A percentile compares a stretch with the other conserved stretches of the same genome.
Conservation (phyloP, 2,113 vertebrate genomes). For the Sphyrna mokarran region DNA sequence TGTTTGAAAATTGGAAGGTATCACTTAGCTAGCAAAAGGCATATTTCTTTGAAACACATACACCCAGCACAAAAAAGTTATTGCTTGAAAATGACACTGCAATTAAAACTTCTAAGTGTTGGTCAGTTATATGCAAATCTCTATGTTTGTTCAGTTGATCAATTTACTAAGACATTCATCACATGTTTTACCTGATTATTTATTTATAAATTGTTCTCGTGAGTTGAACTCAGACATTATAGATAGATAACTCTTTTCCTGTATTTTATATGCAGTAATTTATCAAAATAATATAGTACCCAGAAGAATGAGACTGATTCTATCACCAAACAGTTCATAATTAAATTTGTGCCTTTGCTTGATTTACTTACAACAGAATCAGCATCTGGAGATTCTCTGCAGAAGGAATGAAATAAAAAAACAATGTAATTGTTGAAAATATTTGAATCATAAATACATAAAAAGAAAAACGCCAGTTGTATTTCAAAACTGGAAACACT, state of each 20-base stretch:
- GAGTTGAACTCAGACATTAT: neutral
- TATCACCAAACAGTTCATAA: slow-evolving; percentile 38
- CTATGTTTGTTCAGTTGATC: neutral
- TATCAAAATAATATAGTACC: neutral
- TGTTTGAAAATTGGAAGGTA: neutral
- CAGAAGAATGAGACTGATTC: slow-evolving; percentile 31
- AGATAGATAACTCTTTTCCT: neutral
- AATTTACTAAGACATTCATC: neutral
- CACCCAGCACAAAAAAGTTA: neutral
- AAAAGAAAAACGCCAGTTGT: slow-evolving; percentile 36
- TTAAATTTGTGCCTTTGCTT: slow-evolving; percentile 12
- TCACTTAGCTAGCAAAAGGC: neutral
- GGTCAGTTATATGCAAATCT: neutral
- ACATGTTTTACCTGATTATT: neutral
- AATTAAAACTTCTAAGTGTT: neutral
- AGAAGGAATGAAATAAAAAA: slow-evolving; percentile 4
- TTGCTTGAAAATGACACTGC: neutral
- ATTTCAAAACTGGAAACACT: neutral
- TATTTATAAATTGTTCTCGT: neutral
- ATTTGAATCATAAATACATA: slow-evolving; percentile 40
- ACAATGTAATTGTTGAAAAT: neutral
- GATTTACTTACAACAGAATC: slow-evolving; percentile 84
- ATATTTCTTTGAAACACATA: neutral
- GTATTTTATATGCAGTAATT: neutral
- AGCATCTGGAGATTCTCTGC: slow-evolving; percentile 79